Evolutionary conservation across 2,113 vertebrate species (phyloP).

Genomic region (Sylvietta virens): DNA sequence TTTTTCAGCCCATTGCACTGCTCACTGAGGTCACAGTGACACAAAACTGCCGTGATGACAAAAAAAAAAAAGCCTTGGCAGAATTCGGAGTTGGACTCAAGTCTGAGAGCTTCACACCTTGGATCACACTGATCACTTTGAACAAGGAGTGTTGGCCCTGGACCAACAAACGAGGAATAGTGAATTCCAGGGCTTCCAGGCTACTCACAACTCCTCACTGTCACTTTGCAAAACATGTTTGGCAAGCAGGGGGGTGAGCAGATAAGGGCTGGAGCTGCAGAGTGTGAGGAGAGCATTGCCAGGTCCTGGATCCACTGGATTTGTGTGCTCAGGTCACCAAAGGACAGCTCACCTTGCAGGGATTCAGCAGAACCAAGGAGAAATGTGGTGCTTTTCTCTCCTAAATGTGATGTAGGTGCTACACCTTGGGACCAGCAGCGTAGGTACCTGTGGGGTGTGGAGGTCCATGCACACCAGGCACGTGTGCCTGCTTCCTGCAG

Average conservation of each 20-base stretch:
- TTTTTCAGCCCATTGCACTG: background rate
- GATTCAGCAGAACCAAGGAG: background rate
- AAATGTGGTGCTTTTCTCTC: background rate
- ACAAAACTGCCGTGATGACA: background rate
- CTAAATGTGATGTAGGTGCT: background rate
- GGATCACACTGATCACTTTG: background rate
- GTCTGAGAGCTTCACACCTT: background rate
- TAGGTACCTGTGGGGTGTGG: background rate
- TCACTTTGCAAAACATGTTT: background rate
- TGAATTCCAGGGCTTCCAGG: background rate
- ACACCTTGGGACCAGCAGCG: accelerated
- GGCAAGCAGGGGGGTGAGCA: background rate
- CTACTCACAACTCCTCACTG: background rate
- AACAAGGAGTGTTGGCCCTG: accelerated
- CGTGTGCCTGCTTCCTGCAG: background rate
- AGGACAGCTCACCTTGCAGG: background rate
- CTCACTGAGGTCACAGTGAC: background rate
- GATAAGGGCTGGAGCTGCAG: background rate
- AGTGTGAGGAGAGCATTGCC: background rate
- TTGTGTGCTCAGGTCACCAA: background rate
- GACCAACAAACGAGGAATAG: background rate
- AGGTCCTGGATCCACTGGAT: background rate
- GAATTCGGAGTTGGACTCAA: background rate
- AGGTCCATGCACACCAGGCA: background rate
- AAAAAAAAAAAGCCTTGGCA: background rate